Conservation (phyloP, 2,888 invertebrate genomes). For the Lycia hirtaria region DNA sequence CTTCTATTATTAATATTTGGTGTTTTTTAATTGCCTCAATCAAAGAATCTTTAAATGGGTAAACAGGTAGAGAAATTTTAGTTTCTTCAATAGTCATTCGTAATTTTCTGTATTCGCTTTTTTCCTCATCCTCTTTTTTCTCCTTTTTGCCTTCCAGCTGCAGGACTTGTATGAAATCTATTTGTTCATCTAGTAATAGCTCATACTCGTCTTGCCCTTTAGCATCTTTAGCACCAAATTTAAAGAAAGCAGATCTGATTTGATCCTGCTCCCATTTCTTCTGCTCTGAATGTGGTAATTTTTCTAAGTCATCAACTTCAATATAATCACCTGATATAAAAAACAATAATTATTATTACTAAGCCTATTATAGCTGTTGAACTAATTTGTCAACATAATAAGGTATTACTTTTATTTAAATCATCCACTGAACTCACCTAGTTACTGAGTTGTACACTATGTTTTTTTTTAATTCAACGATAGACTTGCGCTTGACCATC, state of each 20-base stretch:
- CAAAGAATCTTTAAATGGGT: conserved; percentile 94
- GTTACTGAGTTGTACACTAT: no score
- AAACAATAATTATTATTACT: neutral
- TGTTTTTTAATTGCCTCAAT: conserved; percentile 96
- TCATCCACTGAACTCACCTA: no score
- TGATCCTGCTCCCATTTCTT: conserved; percentile 99
- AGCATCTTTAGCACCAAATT: conserved; percentile 97
- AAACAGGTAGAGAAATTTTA: conserved; percentile 96
- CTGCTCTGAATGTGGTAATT: conserved; percentile 92
- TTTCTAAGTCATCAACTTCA: conserved; percentile 95
- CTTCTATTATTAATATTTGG: conserved; percentile 97
- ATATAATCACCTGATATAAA: conserved; percentile 87
- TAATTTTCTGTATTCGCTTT: conserved; percentile 88
- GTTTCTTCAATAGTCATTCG: conserved; percentile 95
- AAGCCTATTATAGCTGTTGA: neutral
- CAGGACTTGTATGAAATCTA: conserved; percentile 97
- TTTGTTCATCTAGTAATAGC: conserved; percentile 96
- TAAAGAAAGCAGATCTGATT: conserved; percentile 95
- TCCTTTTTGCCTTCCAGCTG: conserved; percentile 90
- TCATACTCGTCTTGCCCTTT: conserved; percentile 93
- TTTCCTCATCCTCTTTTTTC: conserved; percentile 86
- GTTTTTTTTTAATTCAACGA: no score
- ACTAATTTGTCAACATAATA: no score
- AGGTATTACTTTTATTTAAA: no score
- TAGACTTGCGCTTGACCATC: no score